Conservation (phyloP, 2,113 vertebrate species). For the Xenopus laevis region DNA sequence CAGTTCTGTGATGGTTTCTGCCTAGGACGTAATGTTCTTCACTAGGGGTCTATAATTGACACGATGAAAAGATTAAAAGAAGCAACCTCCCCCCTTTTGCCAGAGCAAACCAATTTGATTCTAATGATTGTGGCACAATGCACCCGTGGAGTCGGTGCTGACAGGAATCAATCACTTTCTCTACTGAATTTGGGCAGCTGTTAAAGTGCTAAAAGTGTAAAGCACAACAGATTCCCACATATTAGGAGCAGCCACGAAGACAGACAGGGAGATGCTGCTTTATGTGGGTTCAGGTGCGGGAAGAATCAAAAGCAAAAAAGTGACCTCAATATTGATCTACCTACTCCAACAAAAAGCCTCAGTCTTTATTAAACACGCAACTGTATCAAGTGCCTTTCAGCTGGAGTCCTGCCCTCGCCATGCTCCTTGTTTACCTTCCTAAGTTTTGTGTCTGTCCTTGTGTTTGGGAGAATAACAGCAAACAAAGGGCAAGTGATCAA, state of each 20-base stretch:
- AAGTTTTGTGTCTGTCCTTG: constrained; percentile 51
- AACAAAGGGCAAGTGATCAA: constrained; percentile 48
- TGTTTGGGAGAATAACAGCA: constrained; percentile 34
- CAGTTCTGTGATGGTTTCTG: no score
- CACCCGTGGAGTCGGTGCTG: constrained; percentile 64
- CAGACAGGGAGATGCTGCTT: constrained; percentile 80
- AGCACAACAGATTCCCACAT: constrained; percentile 68
- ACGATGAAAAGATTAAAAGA: background rate
- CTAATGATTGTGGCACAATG: constrained; percentile 18
- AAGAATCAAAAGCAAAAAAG: constrained; percentile 57
- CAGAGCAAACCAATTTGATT: constrained; percentile 15
- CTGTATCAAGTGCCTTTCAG: constrained; percentile 49
- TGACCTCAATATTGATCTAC: constrained; percentile 21
- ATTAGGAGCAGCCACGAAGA: constrained; percentile 71
- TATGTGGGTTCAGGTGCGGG: constrained; percentile 66
- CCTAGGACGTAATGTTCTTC: no score
- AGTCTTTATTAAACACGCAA: constrained; percentile 51
- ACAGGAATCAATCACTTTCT: constrained; percentile 73
- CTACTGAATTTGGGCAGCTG: constrained; percentile 79
- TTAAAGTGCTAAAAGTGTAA: constrained; percentile 65
- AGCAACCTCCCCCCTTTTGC: background rate
- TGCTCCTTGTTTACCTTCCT: constrained; percentile 39
- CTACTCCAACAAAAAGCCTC: constrained; percentile 35
- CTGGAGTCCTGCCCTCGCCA: constrained; percentile 47
- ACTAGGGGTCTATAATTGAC: no score